Base-by-base conservation (phyloP, 2,797 vertebrate species). In the Myotis daubentonii region DNA sequence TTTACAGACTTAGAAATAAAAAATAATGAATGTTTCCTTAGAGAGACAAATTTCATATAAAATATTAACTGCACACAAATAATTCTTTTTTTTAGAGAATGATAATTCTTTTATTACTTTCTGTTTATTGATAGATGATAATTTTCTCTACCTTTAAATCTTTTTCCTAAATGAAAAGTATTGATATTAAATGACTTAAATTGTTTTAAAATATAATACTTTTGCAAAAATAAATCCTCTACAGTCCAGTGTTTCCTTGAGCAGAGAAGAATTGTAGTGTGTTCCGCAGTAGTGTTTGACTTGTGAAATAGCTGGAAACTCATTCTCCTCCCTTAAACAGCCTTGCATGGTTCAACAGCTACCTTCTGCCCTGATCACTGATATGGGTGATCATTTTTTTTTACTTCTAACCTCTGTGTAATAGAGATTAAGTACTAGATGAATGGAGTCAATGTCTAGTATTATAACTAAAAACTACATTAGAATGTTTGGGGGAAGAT, bases 371-470 rank as follows among this genome's bases (percentile, higher is more conserved):
- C 72, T 96, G 98, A 95, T 96, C 96, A 97, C 92, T 97, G 96
- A 94, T 95, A 96, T 78, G 72, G 51, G 96, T 97, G 96, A 95
- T 94, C 57, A 17, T 97, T 97, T 36, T 22, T 97, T 96, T 96
- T 98, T 94, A 97, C 97, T 97, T 97, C 94, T 97, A 92, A 98
- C 95, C 96, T 97, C 90, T 94, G 96, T 91, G 89, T 97, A 97
- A 98, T 94, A 97, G 94, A 97, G 96, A 98, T 97, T 97, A 98
- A 98, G 88, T 91, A 79, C 20, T 96, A 95, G 74, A 95, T 94
- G 86, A 91, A 89, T 82, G 76, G 92, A 97, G 71, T 97, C 91
- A 95, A 76, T 96, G 96, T 94, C 95, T 97, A 96, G 86, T 84
- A 96, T 11, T 62, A 68, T 96, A 79, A 95, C 93, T 96, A 96